These are phyloP conservation scores for Pandemis corylana DNA, from an alignment of 2,888 invertebrate species.

Conservation along the genomic window DNA sequence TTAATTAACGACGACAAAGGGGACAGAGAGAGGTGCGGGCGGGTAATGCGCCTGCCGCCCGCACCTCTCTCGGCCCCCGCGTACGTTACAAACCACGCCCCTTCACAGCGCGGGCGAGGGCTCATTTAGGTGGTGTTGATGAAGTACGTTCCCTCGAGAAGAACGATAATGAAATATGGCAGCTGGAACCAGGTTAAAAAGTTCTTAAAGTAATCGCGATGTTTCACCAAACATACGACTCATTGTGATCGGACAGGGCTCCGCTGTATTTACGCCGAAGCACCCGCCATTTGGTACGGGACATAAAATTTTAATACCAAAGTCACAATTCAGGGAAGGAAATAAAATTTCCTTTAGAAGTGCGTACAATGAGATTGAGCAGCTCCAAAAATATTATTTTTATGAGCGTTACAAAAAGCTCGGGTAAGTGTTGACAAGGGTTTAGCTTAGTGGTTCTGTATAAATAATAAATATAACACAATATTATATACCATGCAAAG, in stretches of 20 bases:
- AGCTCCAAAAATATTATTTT: constrained; percentile 70
- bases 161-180: too few species aligned
- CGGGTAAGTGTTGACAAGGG: neutral
- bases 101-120: too few species aligned
- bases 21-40: too few species aligned
- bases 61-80: too few species aligned
- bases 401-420: constrained; percentile 59
- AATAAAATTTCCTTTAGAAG: constrained; percentile 42
- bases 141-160: too few species aligned
- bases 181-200: too few species aligned
- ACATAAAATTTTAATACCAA: constrained; percentile 43
- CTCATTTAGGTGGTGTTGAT: too few species aligned
- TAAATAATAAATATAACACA: neutral
- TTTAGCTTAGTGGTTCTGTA: constrained; percentile 15
- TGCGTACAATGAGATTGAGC: constrained; percentile 46
- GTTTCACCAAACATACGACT: constrained; percentile 5
- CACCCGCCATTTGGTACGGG: constrained; percentile 26
- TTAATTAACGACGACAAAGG: too few species aligned
- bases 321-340: constrained; percentile 44
- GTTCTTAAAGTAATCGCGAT: neutral
- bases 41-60: too few species aligned
- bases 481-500: neutral
- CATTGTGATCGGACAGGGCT: constrained; percentile 25
- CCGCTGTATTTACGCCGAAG: constrained; percentile 43
- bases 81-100: too few species aligned